Percentiles rank a stretch among this genome's conserved stretches.
These are phyloP conservation scores for Frieseomelitta varia DNA, from an alignment of 1,140 invertebrate genomes.

Conservation along the genomic window DNA sequence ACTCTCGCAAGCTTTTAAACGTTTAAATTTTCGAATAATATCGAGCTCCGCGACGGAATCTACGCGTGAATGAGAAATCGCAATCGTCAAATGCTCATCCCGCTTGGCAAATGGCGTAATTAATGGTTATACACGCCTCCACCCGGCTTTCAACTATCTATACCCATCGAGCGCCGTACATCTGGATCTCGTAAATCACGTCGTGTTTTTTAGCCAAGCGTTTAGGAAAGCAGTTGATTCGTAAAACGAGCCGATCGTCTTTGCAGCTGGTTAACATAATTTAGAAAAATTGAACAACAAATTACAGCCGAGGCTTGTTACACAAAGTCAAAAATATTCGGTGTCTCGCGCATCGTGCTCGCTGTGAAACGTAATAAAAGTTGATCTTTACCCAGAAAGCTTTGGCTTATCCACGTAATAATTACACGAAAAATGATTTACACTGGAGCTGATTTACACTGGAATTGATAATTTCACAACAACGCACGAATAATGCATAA, in stretches of 20 bases:
- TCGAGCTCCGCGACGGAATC: neutral
- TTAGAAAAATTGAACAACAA: neutral
- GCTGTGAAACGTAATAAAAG: too few relatives aligned
- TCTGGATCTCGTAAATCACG: conserved; percentile 14
- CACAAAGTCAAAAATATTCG: too few relatives aligned
- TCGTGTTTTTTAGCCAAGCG: neutral
- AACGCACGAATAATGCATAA: too few relatives aligned
- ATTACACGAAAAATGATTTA: too few relatives aligned
- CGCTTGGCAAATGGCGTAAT: neutral
- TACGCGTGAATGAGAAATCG: neutral
- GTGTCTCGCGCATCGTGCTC: too few relatives aligned
- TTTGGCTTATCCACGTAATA: too few relatives aligned
- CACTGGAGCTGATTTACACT: too few relatives aligned
- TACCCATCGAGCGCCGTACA: neutral
- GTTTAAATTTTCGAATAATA: neutral
- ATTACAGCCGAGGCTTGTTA: neutral
- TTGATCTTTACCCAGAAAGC: too few relatives aligned
- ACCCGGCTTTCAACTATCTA: neutral
- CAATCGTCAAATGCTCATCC: neutral
- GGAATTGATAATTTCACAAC: neutral
- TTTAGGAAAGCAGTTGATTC: conserved; percentile 17
- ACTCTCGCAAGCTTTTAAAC: neutral
- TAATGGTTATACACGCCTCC: neutral
- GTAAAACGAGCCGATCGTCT: neutral
- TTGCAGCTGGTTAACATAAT: neutral